Evolutionary conservation across 92 coral and sea anemone species (phyloP).

Genomic region (Porites cylindrica): DNA sequence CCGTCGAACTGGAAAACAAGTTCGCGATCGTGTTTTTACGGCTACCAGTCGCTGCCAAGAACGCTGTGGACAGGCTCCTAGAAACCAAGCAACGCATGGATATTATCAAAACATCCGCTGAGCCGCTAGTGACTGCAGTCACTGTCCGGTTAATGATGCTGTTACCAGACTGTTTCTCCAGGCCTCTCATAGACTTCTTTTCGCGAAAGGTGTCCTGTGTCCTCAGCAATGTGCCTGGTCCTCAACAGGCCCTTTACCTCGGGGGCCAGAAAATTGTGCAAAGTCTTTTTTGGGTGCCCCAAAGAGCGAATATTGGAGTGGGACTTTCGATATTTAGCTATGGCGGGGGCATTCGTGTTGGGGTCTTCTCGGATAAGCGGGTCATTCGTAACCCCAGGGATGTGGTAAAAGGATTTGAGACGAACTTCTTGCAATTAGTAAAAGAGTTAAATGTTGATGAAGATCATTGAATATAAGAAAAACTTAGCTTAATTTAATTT

Average conservation of each 20-base stretch:
- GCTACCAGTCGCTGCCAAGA: slow-evolving; percentile 82
- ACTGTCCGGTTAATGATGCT: slow-evolving; percentile 83
- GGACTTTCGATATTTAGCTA: slow-evolving; percentile 96
- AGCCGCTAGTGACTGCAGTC: slow-evolving; percentile 91
- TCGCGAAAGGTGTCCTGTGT: slow-evolving; percentile 93
- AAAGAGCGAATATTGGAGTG: slow-evolving; percentile 89
- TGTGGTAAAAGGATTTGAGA: slow-evolving; percentile 78
- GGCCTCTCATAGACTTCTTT: slow-evolving; percentile 82
- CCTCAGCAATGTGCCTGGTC: slow-evolving; percentile 97
- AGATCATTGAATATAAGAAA: not conserved
- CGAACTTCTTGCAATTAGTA: slow-evolving; percentile 78
- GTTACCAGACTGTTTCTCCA: slow-evolving; percentile 86
- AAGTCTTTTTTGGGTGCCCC: slow-evolving; percentile 96
- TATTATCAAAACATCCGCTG: slow-evolving; percentile 93
- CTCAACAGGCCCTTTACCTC: slow-evolving; percentile 78
- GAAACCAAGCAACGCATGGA: slow-evolving; percentile 95
- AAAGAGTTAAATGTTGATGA: slow-evolving; percentile 56
- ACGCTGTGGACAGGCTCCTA: slow-evolving; percentile 79
- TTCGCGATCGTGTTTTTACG: slow-evolving; percentile 96
- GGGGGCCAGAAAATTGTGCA: slow-evolving; percentile 86
- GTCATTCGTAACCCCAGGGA: slow-evolving; percentile 82
- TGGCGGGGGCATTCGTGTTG: slow-evolving; percentile 88
- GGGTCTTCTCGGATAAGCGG: slow-evolving; percentile 79
- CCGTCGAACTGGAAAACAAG: slow-evolving; percentile 84
- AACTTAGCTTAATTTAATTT: too few relatives aligned